These are phyloP conservation scores for Oscheius sp. DNA, from an alignment of 2,888 invertebrate genomes.

Conservation along the genomic window DNA sequence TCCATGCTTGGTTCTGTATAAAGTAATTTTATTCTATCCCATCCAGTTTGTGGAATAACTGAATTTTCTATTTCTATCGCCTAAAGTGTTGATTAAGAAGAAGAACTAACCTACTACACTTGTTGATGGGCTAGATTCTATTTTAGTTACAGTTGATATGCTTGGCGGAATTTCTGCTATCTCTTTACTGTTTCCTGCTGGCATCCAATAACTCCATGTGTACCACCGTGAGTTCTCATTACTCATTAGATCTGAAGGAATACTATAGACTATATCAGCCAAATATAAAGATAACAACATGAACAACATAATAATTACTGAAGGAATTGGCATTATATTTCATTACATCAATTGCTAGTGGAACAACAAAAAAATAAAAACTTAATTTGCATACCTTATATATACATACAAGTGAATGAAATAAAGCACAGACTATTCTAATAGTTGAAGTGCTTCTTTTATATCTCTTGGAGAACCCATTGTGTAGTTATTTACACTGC, in stretches of 20 bases:
- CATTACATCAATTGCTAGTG: too few relatives aligned
- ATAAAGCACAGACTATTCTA: not conserved
- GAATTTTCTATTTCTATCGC: not conserved
- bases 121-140: conserved; percentile 4
- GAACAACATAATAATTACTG: too few relatives aligned
- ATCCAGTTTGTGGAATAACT: conserved; percentile 34
- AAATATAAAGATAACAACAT: not conserved
- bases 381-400: too few relatives aligned
- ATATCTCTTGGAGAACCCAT: not conserved
- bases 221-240: conserved; percentile 12
- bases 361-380: too few relatives aligned
- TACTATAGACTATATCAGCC: not conserved
- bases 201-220: conserved; percentile 3
- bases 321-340: too few relatives aligned
- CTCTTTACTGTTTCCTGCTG: not conserved
- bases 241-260: not conserved
- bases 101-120: not conserved
- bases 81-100: not conserved
- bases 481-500: not conserved
- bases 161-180: not conserved
- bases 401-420: too few relatives aligned
- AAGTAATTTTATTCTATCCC: conserved; percentile 47
- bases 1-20: conserved; percentile 52
- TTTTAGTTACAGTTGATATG: not conserved
- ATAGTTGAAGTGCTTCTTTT: not conserved